Evolutionary conservation across 2,797 vertebrate genomes (phyloP).

Genomic region (Pipistrellus pygmaeus): DNA sequence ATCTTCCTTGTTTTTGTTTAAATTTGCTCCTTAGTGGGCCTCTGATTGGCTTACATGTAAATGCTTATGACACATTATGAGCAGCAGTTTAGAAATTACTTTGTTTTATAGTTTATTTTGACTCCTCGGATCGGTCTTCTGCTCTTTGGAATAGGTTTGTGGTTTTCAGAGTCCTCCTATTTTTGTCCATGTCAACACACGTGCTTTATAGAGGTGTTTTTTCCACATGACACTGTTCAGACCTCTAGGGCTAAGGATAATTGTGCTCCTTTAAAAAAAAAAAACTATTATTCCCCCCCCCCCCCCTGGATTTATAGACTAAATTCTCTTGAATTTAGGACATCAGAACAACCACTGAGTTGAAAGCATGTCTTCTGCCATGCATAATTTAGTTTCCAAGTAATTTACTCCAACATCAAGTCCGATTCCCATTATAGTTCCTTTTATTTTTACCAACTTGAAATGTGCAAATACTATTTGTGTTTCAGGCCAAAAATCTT

Average conservation of each 20-base stretch:
- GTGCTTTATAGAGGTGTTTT: constrained; percentile 26
- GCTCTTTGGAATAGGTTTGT: constrained; percentile 64
- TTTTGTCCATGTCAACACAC: constrained; percentile 27
- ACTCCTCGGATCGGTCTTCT: background rate
- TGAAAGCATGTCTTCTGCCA: background rate
- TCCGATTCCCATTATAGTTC: background rate
- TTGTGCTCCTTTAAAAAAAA: background rate
- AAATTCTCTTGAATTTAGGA: constrained; percentile 24
- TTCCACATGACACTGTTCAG: background rate
- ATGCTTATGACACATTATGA: constrained; percentile 51
- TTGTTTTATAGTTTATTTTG: constrained; percentile 68
- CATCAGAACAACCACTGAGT: background rate
- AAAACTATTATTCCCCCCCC: background rate
- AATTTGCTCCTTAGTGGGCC: constrained; percentile 65
- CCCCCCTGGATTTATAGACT: background rate
- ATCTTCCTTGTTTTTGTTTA: constrained; percentile 78
- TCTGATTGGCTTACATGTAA: constrained; percentile 69
- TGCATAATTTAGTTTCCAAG: background rate
- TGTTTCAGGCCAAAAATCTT: background rate
- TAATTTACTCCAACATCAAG: background rate
- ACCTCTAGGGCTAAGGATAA: background rate
- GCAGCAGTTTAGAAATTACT: constrained; percentile 64
- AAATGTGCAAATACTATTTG: background rate
- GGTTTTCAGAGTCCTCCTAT: constrained; percentile 71
- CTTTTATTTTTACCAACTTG: background rate